Evolutionary conservation across 1,140 invertebrate species (phyloP).

Genomic region (Stenopsyche tienmushanensis): DNA sequence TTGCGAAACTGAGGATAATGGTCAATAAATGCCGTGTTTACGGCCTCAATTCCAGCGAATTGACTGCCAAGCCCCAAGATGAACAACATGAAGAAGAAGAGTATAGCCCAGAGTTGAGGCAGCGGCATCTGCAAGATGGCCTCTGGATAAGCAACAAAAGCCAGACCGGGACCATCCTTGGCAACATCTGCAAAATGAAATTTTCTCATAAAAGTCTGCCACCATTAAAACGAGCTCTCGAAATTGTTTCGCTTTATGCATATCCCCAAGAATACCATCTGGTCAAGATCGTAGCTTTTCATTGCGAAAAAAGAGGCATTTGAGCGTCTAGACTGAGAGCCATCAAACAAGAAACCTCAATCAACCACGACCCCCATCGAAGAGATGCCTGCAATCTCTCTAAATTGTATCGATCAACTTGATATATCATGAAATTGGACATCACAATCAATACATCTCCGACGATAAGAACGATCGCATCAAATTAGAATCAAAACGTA

Average conservation of each 20-base stretch:
- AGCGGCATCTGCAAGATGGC: slow-evolving; percentile 76
- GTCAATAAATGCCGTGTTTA: slow-evolving; percentile 74
- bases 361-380: no score
- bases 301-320: no score
- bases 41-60: slow-evolving; percentile 80
- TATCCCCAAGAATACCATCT: no score
- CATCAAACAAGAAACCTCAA: not conserved
- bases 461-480: no score
- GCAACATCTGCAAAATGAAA: slow-evolving; percentile 54
- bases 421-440: no score
- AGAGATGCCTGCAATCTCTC: no score
- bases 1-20: slow-evolving; percentile 65
- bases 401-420: no score
- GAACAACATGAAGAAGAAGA: slow-evolving; percentile 86
- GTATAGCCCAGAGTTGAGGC: slow-evolving; percentile 73
- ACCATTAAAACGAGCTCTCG: no score
- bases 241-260: no score
- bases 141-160: slow-evolving; percentile 76
- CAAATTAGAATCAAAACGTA: no score
- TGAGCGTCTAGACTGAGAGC: not conserved
- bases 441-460: no score
- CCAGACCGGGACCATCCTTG: slow-evolving; percentile 71
- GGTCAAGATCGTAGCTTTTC: no score
- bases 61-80: slow-evolving; percentile 76
- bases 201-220: not conserved